Percentiles rank a stretch among this genome's conserved stretches.
Evolutionary conservation across 2,888 invertebrate genomes (phyloP).

Genomic region (Argyresthia goedartella): DNA sequence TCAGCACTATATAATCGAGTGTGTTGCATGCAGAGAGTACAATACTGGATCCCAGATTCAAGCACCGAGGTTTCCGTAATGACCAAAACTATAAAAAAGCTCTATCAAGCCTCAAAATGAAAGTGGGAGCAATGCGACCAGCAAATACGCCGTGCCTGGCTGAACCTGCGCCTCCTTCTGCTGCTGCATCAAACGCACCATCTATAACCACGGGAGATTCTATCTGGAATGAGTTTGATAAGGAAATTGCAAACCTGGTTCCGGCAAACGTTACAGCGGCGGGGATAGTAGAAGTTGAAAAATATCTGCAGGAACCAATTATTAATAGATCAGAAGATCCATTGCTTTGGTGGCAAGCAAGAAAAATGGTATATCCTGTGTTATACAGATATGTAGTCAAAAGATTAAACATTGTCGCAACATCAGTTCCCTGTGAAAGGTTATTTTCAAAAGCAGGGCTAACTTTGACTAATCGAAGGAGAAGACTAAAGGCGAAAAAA

Average conservation of each 20-base stretch:
- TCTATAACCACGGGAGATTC: background rate
- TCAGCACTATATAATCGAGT: background rate
- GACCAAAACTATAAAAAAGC: background rate
- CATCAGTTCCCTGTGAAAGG: slow-evolving; percentile 1
- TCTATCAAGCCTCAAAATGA: background rate
- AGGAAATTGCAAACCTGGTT: background rate
- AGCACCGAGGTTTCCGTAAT: background rate
- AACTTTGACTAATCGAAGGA: background rate
- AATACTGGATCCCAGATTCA: background rate
- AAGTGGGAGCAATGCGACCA: background rate
- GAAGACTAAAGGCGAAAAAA: background rate
- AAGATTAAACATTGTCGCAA: background rate
- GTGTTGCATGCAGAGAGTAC: no score
- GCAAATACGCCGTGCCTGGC: background rate
- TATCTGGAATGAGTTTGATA: slow-evolving; percentile 1
- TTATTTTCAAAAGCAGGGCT: background rate
- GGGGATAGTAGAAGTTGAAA: background rate
- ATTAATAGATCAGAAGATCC: background rate
- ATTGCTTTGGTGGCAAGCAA: background rate
- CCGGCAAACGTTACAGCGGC: background rate
- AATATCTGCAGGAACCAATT: background rate
- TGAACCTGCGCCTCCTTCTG: background rate
- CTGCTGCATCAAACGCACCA: background rate
- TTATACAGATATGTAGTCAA: background rate
- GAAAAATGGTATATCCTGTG: background rate